Evolutionary conservation across 1,140 invertebrate genomes (phyloP).

Genomic region (Trichonephila inaurata): DNA sequence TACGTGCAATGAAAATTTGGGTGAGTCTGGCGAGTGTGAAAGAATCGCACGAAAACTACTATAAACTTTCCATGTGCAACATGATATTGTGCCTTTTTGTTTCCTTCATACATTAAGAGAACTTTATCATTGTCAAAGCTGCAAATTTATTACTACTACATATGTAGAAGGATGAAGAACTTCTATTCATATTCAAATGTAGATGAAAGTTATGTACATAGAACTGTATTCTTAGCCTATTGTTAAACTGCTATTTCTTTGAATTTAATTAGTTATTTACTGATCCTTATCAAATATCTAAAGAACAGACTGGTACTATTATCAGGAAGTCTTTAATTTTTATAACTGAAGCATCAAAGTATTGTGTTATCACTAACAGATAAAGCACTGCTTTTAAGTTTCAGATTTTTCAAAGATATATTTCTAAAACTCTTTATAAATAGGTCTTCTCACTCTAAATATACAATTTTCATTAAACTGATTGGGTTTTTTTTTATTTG

Average conservation of each 20-base stretch:
- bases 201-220: constrained; percentile 24
- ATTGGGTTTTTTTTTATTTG: background rate
- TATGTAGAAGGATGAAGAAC: constrained; percentile 25
- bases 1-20: background rate
- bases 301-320: constrained; percentile 12
- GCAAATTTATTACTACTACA: constrained; percentile 52
- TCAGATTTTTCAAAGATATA: background rate
- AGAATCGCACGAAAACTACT: constrained; percentile 24
- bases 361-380: background rate
- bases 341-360: constrained; percentile 23
- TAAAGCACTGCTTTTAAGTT: constrained; percentile 22
- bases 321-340: background rate
- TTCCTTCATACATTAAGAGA: constrained; percentile 58
- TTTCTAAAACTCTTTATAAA: no score
- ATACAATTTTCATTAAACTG: no score
- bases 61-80: constrained; percentile 57
- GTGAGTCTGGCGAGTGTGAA: background rate
- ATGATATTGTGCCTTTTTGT: constrained; percentile 74
- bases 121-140: constrained; percentile 65
- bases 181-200: constrained; percentile 20
- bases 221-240: background rate
- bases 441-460: no score
- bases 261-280: constrained; percentile 27
- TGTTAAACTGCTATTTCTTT: constrained; percentile 36
- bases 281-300: background rate